Evolutionary conservation across 2,888 invertebrate species (phyloP).

Genomic region (Pseudococcus longispinus): DNA sequence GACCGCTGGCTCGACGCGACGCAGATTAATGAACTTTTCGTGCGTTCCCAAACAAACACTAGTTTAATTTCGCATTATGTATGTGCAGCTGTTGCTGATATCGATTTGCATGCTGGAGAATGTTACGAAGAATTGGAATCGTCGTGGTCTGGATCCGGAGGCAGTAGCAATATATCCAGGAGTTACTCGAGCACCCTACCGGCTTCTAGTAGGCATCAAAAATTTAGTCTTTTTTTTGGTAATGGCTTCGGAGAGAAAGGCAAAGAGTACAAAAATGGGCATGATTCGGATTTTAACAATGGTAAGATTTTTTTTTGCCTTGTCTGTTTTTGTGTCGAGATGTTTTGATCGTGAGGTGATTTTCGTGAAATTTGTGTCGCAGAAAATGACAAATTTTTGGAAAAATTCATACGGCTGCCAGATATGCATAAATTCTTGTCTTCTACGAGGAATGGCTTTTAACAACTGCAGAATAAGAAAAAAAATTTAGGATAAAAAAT

Average conservation of each 20-base stretch:
- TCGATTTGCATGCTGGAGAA: conserved; percentile 46
- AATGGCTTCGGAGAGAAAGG: conserved; percentile 46
- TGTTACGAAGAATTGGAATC: conserved; percentile 56
- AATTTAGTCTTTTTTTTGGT: conserved; percentile 50
- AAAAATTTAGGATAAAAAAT: no score
- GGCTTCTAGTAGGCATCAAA: conserved; percentile 34
- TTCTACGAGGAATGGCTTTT: no score
- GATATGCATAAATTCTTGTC: no score
- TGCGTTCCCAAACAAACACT: background rate
- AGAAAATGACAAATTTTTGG: no score
- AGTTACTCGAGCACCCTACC: conserved; percentile 47
- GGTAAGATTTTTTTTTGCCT: background rate
- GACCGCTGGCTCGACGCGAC: background rate
- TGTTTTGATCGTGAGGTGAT: background rate
- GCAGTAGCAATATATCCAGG: conserved; percentile 47
- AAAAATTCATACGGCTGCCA: no score
- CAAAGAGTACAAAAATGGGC: conserved; percentile 40
- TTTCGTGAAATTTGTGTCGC: background rate
- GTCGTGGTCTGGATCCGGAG: conserved; percentile 48
- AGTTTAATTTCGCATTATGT: background rate
- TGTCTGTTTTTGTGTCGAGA: background rate
- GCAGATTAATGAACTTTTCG: conserved; percentile 20
- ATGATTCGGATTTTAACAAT: conserved; percentile 45
- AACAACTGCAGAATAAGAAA: no score
- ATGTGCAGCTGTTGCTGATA: conserved; percentile 32